Conservation (phyloP, 2,888 invertebrate species). For the Atethmia centrago region DNA sequence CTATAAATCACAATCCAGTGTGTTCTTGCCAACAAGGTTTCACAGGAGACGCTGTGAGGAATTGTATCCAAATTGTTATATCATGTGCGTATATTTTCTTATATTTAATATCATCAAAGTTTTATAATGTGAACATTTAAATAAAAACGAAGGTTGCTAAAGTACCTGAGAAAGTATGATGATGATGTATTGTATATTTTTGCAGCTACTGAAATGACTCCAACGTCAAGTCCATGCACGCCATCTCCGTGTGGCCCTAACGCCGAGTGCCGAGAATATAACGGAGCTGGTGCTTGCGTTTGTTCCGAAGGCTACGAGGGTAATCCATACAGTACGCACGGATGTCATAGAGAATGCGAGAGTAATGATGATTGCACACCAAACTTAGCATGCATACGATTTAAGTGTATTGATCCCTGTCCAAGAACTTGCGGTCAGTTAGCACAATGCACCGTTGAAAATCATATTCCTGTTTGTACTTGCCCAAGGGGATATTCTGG, state of each 20-base stretch:
- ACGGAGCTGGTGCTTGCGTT: constrained; percentile 96
- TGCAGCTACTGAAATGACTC: constrained; percentile 91
- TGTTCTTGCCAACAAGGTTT: constrained; percentile 96
- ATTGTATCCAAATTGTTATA: constrained; percentile 91
- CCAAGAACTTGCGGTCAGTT: constrained; percentile 95
- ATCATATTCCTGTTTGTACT: constrained; percentile 94
- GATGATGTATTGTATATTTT: constrained; percentile 45
- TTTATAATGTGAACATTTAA: neutral
- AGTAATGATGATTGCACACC: constrained; percentile 94
- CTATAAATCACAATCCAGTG: constrained; percentile 95
- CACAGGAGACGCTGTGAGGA: constrained; percentile 94
- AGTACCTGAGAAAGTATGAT: neutral
- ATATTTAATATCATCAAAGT: neutral
- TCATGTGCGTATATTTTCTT: constrained; percentile 76
- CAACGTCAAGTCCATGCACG: constrained; percentile 93
- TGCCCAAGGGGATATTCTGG: constrained; percentile 94
- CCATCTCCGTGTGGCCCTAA: constrained; percentile 97
- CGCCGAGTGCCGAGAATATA: constrained; percentile 95
- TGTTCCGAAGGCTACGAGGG: constrained; percentile 95
- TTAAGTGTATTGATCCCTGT: constrained; percentile 96
- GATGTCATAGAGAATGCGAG: constrained; percentile 95
- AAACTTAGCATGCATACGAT: constrained; percentile 94
- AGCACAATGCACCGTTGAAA: constrained; percentile 94
- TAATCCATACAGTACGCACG: constrained; percentile 94
- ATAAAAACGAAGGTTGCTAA: neutral